Evolutionary conservation across 2,797 vertebrate genomes (phyloP).

Genomic region (Alauda arvensis): DNA sequence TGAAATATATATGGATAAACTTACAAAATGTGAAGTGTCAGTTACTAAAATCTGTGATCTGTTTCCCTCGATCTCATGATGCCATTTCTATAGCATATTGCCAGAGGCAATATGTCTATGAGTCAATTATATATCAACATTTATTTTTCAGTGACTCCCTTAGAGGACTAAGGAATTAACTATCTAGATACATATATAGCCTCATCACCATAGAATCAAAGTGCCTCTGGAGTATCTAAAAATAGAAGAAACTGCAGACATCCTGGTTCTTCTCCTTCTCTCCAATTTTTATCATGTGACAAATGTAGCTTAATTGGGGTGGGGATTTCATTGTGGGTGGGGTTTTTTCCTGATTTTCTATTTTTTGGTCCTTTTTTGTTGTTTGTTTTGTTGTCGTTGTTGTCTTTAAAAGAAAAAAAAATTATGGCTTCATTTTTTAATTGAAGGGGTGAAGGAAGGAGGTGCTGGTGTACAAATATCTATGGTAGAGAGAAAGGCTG

Average conservation of each 20-base stretch:
- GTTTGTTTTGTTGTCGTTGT: neutral
- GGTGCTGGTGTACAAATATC: neutral
- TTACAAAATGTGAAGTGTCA: slow-evolving; percentile 52
- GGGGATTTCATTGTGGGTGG: neutral
- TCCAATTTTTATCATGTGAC: neutral
- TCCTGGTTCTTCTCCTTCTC: neutral
- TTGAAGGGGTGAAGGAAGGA: neutral
- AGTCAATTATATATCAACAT: slow-evolving; percentile 61
- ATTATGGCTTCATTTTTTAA: neutral
- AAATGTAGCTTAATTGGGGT: neutral
- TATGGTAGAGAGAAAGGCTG: neutral
- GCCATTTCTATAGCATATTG: slow-evolving; percentile 51
- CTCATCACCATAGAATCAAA: slow-evolving; percentile 29
- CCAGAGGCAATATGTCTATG: slow-evolving; percentile 48
- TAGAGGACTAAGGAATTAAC: slow-evolving; percentile 35
- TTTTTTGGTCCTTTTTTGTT: neutral
- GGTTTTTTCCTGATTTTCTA: neutral
- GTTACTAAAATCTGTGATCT: slow-evolving; percentile 56
- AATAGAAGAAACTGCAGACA: neutral
- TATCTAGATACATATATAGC: neutral
- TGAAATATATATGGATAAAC: slow-evolving; percentile 41
- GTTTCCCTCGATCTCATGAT: slow-evolving; percentile 41
- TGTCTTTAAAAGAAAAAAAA: accelerated
- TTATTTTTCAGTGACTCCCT: slow-evolving; percentile 39
- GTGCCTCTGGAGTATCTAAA: slow-evolving; percentile 4